phyloP scores from a whole-genome alignment of 2,113 vertebrate species.

The Oxyura jamaicensis region DNA sequence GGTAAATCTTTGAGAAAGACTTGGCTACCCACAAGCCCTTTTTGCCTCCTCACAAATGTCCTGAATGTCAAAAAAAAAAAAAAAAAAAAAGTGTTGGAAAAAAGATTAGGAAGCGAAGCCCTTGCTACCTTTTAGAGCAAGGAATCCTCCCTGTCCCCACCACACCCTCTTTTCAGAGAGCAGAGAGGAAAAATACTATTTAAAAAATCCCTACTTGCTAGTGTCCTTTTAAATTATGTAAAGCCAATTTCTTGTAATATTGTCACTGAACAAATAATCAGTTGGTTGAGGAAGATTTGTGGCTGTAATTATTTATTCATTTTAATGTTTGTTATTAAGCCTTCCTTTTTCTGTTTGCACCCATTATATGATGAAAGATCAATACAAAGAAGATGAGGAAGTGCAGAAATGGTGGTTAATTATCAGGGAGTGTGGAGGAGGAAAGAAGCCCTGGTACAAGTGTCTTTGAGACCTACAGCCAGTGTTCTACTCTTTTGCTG shows the following conservation, averaged over 20 bases:
- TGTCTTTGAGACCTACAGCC: background rate
- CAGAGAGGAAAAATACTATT: slow-evolving; percentile 22
- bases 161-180: background rate
- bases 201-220: slow-evolving; percentile 15
- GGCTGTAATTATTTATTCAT: slow-evolving; percentile 80
- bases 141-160: background rate
- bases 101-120: background rate
- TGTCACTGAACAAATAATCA: slow-evolving; percentile 77
- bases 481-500: background rate
- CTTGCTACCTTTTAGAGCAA: background rate
- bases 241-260: slow-evolving; percentile 72
- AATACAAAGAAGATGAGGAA: slow-evolving; percentile 75
- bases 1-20: background rate
- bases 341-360: slow-evolving; percentile 72
- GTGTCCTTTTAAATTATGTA: slow-evolving; percentile 76
- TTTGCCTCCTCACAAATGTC: background rate
- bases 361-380: slow-evolving; percentile 77
- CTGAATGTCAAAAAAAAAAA: background rate
- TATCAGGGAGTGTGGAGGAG: slow-evolving; percentile 35
- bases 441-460: background rate
- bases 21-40: background rate
- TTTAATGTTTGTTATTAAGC: slow-evolving; percentile 78
- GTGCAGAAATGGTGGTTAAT: slow-evolving; percentile 67
- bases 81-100: background rate
- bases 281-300: slow-evolving; percentile 75